Conservation (phyloP, 2,113 vertebrate species). For the Spea bombifrons region DNA sequence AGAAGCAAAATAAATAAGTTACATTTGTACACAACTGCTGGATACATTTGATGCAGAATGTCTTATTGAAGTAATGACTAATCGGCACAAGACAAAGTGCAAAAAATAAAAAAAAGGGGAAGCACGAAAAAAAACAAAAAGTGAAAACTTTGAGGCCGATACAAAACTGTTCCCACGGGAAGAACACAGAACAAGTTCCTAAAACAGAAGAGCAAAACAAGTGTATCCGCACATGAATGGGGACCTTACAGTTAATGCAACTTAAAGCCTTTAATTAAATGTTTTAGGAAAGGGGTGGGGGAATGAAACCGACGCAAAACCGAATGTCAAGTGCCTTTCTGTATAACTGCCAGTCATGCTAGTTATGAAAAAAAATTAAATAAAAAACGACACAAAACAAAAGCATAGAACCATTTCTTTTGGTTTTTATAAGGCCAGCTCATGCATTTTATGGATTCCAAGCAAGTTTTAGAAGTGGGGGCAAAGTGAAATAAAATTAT, state of each 20-base stretch:
- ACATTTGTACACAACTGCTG: too few species aligned
- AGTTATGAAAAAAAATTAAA: conserved; percentile 25
- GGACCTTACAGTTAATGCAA: not conserved
- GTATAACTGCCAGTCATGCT: not conserved
- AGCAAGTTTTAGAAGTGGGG: not conserved
- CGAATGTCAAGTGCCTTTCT: not conserved
- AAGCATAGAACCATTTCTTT: not conserved
- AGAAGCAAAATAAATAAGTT: too few species aligned
- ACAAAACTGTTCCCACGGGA: conserved; percentile 38
- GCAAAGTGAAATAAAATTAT: too few species aligned
- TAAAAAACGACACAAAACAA: conserved; percentile 23
- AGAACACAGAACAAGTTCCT: conserved; percentile 3
- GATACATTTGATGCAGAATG: too few species aligned
- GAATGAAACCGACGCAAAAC: not conserved
- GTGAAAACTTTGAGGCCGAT: not conserved
- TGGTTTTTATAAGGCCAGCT: conserved; percentile 12
- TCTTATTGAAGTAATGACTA: too few species aligned
- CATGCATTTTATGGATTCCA: conserved; percentile 8
- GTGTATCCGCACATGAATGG: not conserved
- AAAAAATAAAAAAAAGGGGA: too few species aligned
- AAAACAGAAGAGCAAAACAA: not conserved
- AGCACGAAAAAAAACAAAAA: conserved; percentile 9
- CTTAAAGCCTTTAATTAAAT: not conserved
- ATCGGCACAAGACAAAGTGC: too few species aligned
- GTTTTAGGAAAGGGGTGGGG: not conserved